Percentiles rank a stretch among this genome's conserved stretches.
Conservation (phyloP, 2,113 vertebrate genomes). For the Lonchura striata region DNA sequence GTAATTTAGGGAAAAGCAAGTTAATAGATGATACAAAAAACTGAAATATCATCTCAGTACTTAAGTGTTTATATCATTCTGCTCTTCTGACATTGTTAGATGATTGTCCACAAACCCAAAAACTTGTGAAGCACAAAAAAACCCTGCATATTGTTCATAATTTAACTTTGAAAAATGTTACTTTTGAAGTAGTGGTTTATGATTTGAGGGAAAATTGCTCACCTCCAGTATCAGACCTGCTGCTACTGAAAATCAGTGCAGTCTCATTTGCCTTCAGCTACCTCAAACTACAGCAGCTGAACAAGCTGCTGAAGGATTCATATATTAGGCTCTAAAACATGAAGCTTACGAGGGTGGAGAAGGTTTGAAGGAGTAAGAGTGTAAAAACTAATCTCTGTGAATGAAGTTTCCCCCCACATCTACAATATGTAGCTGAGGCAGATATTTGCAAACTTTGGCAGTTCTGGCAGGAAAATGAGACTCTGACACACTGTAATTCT, state of each 20-base stretch:
- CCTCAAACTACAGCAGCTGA: not conserved
- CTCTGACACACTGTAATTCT: conserved; percentile 10
- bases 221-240: not conserved
- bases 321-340: not conserved
- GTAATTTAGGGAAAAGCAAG: not conserved
- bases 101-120: not conserved
- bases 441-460: conserved; percentile 52
- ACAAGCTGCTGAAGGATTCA: not conserved
- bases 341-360: not conserved
- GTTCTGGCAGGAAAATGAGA: conserved; percentile 5
- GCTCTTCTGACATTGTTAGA: not conserved
- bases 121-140: not conserved
- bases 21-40: not conserved
- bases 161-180: not conserved
- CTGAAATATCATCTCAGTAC: not conserved
- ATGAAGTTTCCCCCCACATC: not conserved
- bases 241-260: not conserved
- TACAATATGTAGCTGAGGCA: not conserved
- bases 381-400: not conserved
- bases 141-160: not conserved
- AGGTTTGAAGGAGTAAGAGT: not conserved
- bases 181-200: not conserved
- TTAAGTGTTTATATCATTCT: not conserved
- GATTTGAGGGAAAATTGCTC: not conserved
- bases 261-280: not conserved